These are phyloP conservation scores for Stigmatopora nigra DNA, from an alignment of 2,113 vertebrate genomes.

Conservation along the genomic window DNA sequence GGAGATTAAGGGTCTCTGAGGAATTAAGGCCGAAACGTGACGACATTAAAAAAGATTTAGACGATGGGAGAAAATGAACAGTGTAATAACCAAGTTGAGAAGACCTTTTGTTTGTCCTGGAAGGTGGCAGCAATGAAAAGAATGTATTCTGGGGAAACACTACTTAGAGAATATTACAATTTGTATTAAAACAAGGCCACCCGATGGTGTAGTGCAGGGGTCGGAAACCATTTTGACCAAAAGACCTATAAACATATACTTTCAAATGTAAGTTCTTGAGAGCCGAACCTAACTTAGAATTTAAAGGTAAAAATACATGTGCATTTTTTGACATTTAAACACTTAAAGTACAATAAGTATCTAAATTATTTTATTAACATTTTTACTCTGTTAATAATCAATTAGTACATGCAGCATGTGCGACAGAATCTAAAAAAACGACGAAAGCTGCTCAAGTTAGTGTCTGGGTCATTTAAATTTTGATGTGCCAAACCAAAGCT, in stretches of 20 bases:
- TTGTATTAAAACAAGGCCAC: not conserved
- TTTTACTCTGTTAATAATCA: too few species aligned
- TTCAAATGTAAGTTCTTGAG: too few species aligned
- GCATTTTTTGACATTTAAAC: too few species aligned
- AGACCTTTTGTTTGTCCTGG: slow-evolving; percentile 26
- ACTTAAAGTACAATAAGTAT: too few species aligned
- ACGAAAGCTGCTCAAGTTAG: too few species aligned
- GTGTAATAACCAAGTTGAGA: slow-evolving; percentile 15
- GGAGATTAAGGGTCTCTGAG: not conserved
- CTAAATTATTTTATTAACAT: too few species aligned
- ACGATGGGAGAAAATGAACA: slow-evolving; percentile 25
- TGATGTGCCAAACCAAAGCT: too few species aligned
- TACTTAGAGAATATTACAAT: not conserved
- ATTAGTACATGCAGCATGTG: too few species aligned
- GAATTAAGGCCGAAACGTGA: slow-evolving; percentile 43
- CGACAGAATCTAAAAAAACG: too few species aligned
- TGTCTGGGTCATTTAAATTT: too few species aligned
- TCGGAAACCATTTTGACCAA: not conserved
- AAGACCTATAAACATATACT: not conserved
- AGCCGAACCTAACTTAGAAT: too few species aligned
- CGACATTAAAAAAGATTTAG: slow-evolving; percentile 50
- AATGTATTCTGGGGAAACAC: not conserved
- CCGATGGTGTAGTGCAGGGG: not conserved
- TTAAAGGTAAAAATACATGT: too few species aligned
- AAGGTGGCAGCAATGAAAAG: slow-evolving; percentile 18